phyloP scores from a whole-genome alignment of 1,140 invertebrate species.

The Spodoptera litura region DNA sequence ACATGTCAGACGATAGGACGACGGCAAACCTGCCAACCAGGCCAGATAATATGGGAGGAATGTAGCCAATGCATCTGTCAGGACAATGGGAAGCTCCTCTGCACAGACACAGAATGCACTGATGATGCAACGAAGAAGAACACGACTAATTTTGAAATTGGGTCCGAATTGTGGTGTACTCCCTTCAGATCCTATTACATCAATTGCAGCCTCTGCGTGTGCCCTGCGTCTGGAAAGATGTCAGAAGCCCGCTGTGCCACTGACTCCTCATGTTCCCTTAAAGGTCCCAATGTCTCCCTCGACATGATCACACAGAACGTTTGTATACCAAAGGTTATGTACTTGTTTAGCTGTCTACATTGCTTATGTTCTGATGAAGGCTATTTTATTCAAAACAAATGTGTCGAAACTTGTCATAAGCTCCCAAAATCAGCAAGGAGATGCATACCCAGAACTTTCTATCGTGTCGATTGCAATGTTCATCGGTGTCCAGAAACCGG shows the following conservation, averaged over 20 bases:
- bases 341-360: conserved; percentile 71
- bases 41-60: conserved; percentile 66
- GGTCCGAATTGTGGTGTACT: conserved; percentile 59
- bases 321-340: conserved; percentile 77
- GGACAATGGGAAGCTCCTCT: conserved; percentile 65
- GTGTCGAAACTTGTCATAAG: conserved; percentile 68
- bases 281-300: conserved; percentile 38
- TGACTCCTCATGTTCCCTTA: conserved; percentile 65
- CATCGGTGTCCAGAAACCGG: conserved; percentile 69
- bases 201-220: conserved; percentile 74
- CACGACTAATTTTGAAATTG: conserved; percentile 28
- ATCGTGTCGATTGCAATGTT: conserved; percentile 69
- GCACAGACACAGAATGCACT: conserved; percentile 60
- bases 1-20: conserved; percentile 63
- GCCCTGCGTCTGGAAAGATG: conserved; percentile 68
- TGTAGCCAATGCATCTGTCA: conserved; percentile 73
- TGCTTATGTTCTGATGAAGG: conserved; percentile 76
- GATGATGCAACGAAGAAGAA: conserved; percentile 43
- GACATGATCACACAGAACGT: conserved; percentile 57
- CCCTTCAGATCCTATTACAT: conserved; percentile 74
- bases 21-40: conserved; percentile 61
- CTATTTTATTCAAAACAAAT: conserved; percentile 66
- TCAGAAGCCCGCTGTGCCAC: conserved; percentile 65
- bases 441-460: conserved; percentile 69
- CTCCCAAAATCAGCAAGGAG: conserved; percentile 30